phyloP scores from a whole-genome alignment of 2,113 vertebrate genomes.

The Mus musculus region DNA sequence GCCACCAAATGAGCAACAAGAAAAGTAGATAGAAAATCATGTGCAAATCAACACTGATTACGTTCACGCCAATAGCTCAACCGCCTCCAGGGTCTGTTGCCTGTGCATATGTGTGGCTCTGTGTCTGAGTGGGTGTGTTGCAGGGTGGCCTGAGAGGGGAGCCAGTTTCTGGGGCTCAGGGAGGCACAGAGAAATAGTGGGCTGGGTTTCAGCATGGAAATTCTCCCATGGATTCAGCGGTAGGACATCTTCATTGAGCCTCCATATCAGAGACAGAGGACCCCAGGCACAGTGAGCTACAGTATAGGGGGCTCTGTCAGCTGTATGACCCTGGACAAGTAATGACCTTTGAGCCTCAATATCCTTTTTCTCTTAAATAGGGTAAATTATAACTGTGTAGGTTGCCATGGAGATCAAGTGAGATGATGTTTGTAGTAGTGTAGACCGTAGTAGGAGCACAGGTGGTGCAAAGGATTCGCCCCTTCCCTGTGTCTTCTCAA shows the following conservation, averaged over 20 bases:
- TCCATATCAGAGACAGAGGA: not conserved
- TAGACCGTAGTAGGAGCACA: not conserved
- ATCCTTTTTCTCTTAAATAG: constrained; percentile 51
- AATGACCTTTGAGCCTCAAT: constrained; percentile 23
- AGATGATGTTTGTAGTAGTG: not conserved
- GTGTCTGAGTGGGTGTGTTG: not conserved
- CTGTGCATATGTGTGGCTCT: not conserved
- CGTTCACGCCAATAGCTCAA: not conserved
- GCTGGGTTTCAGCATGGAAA: not conserved
- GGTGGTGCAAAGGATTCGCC: not conserved
- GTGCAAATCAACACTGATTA: constrained; percentile 42
- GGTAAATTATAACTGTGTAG: not conserved
- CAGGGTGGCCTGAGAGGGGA: not conserved
- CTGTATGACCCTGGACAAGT: constrained; percentile 5
- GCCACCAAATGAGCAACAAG: constrained; percentile 40
- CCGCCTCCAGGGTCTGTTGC: not conserved
- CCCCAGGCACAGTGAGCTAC: not conserved
- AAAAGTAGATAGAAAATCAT: constrained; percentile 38
- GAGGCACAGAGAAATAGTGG: not conserved
- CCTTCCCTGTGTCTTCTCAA: constrained; percentile 49
- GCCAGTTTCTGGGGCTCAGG: not conserved
- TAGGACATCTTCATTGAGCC: not conserved
- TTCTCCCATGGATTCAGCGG: not conserved
- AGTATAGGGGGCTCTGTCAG: not conserved
- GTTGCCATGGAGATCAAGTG: not conserved